Evolutionary conservation across 2,888 invertebrate species (phyloP).

Genomic region (Chaetogeoica ovagalla): DNA sequence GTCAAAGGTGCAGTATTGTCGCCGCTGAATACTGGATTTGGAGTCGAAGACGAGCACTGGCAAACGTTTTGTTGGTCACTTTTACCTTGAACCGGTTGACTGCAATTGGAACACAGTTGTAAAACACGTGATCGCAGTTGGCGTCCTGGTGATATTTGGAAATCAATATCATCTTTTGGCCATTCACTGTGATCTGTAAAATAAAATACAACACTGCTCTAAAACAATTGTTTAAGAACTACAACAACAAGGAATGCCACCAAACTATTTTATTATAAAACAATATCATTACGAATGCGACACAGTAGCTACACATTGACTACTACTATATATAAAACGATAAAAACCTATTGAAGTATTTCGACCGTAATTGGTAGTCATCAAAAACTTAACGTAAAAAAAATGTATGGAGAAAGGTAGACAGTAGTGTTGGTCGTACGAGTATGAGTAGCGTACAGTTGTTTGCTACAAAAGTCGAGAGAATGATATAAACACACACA

Average conservation of each 20-base stretch:
- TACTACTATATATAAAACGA: no score
- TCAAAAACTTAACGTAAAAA: no score
- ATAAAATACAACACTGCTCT: not conserved
- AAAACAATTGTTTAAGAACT: no score
- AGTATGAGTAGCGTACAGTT: no score
- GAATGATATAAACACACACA: not conserved
- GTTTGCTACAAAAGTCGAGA: not conserved
- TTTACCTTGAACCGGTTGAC: constrained; percentile 51
- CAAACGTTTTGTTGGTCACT: constrained; percentile 46
- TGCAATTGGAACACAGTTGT: constrained; percentile 54
- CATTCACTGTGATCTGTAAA: constrained; percentile 53
- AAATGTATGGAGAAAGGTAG: no score
- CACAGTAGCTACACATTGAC: no score
- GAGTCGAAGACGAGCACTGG: constrained; percentile 53
- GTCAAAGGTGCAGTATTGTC: constrained; percentile 50
- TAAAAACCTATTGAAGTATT: no score
- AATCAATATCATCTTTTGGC: constrained; percentile 53
- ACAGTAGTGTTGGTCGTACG: no score
- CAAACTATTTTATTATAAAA: no score
- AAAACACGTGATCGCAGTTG: constrained; percentile 50
- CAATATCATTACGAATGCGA: no score
- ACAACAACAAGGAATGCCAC: no score
- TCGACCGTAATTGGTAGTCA: no score
- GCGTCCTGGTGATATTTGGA: constrained; percentile 52
- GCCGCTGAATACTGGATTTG: constrained; percentile 35